Evolutionary conservation across 1,140 invertebrate genomes (phyloP).

Genomic region (Drosophila biarmipes): DNA sequence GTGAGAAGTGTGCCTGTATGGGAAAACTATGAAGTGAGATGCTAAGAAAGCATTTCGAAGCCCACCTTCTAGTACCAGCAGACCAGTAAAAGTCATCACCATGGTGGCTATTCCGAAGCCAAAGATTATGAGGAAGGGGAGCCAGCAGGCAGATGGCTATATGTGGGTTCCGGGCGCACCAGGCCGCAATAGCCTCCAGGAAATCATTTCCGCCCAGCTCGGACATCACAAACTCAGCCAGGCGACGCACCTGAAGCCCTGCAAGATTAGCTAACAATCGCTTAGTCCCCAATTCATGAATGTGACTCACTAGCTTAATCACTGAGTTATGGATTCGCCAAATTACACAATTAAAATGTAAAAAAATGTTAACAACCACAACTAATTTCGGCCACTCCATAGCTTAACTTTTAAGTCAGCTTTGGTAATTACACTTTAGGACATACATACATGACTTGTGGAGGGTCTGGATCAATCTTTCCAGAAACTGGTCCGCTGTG

Average conservation of each 20-base stretch:
- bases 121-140: slow-evolving; percentile 73
- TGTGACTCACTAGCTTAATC: not conserved
- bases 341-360: not conserved
- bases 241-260: slow-evolving; percentile 54
- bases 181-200: slow-evolving; percentile 46
- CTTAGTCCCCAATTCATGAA: not conserved
- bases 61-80: slow-evolving; percentile 77
- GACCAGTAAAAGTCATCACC: slow-evolving; percentile 76
- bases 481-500: slow-evolving; percentile 51
- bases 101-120: slow-evolving; percentile 73
- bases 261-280: not conserved
- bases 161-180: slow-evolving; percentile 71
- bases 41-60: not conserved
- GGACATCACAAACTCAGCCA: slow-evolving; percentile 42
- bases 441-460: slow-evolving; percentile 55
- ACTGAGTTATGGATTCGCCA: not conserved
- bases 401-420: not conserved
- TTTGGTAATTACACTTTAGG: not conserved
- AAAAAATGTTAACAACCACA: not conserved
- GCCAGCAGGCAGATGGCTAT: slow-evolving; percentile 65
- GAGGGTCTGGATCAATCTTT: slow-evolving; percentile 33
- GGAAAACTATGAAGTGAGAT: not conserved
- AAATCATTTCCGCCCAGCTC: slow-evolving; percentile 74
- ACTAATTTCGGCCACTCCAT: not conserved
- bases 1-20: slow-evolving; percentile 71